Evolutionary conservation across 2,113 vertebrate genomes (phyloP), one percentile per base, ranked within the genome.

Genomic region (Suricata suricatta): DNA sequence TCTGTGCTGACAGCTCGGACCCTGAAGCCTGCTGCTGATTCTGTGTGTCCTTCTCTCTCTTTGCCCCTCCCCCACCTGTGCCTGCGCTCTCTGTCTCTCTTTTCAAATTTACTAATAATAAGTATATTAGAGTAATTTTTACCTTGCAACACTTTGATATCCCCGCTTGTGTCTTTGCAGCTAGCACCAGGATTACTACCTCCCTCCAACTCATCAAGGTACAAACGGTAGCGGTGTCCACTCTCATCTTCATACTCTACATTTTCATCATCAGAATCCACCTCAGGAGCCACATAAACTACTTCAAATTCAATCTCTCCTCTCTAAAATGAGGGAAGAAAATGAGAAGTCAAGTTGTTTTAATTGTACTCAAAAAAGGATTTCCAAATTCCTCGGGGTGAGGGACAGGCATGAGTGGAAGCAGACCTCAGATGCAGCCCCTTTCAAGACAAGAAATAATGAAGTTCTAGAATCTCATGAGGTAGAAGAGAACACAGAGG

Each of bases 301-400:
- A 99, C 99, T 98, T 99, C 99, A 90, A 99, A 99, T 98, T 99
- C 99, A 0, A 99, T 99, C 98, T 99, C 99, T 0, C 99, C 99
- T 96, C 99, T 99, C 99, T 99, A 98, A 82, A 98, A 96, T 38
- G 84, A 52, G 95, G 88, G 64, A 0, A 19, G 44, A 88, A 97
- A 87, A 90, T 3, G 52, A 93, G 52, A 63, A 83, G 82, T 90
- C 27, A 97, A 47, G 23, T 94, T 71, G 84, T 1, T 84, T 0
- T n/a, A 52, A 52, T 3, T 71, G 3, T 44, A 76, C 82, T 77
- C 81, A 33, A 33, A 92, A 92, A 81, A 57, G 14, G 17, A 64
- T 69, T 93, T 87, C 19, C 38, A 90, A 85, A 60, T 71, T 68
- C 29, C 86, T 44, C 38, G 2, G 15, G 38, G 9, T 17, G 4